phyloP scores from a whole-genome alignment of 2,888 invertebrate genomes.

The Epirrhoe tristata region DNA sequence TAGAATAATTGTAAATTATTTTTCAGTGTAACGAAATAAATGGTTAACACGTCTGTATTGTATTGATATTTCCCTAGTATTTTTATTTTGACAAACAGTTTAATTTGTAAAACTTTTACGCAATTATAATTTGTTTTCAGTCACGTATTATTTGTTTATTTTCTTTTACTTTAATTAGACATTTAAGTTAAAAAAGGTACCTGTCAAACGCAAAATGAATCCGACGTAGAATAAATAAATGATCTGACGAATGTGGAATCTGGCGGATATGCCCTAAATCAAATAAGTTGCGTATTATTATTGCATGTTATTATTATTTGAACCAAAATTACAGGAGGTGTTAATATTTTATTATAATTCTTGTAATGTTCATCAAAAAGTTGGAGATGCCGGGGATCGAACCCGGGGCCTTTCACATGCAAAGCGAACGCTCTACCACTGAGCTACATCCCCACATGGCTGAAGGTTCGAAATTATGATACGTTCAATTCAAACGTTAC shows the following conservation, averaged over 20 bases:
- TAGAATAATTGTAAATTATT: slow-evolving; percentile 58
- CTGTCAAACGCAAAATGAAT: too few species aligned
- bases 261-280: too few species aligned
- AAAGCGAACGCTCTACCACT: slow-evolving; percentile 99
- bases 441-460: slow-evolving; percentile 93
- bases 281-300: too few species aligned
- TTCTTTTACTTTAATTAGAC: not conserved
- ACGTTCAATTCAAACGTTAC: not conserved
- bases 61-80: slow-evolving; percentile 51
- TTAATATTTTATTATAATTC: too few species aligned
- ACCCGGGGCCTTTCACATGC: slow-evolving; percentile 99
- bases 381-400: slow-evolving; percentile 97
- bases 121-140: slow-evolving; percentile 47
- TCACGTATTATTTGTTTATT: slow-evolving; percentile 34
- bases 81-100: slow-evolving; percentile 41
- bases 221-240: too few species aligned
- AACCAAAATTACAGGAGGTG: too few species aligned
- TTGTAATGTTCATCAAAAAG: slow-evolving; percentile 41
- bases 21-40: slow-evolving; percentile 61
- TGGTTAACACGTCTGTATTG: slow-evolving; percentile 55
- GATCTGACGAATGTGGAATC: too few species aligned
- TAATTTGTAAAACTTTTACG: slow-evolving; percentile 43
- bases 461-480: slow-evolving; percentile 9
- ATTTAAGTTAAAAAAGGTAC: not conserved
- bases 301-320: too few species aligned